Base-by-base conservation (phyloP, 2,113 vertebrate species). In the Anguilla rostrata region DNA sequence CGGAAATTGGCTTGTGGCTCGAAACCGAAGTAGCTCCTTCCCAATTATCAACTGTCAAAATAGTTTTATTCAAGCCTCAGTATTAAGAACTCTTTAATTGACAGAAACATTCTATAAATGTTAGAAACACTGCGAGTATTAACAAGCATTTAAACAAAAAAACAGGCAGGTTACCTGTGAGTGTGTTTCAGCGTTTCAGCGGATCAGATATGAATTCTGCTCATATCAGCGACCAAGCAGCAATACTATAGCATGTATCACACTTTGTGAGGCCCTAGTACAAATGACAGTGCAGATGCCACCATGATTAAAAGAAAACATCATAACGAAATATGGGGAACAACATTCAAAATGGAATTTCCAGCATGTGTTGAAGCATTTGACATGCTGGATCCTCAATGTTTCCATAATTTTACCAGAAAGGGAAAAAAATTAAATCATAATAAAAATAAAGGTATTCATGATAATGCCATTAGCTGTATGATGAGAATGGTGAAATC, bases 261-360 rank as follows among this genome's bases (percentile, higher is more conserved):
- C 66, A 84, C 75, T 57, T 7, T 83, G n/a, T 83, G 78, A 78
- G 81, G 66, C 53, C 20, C 63, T 20, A 46, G n/a, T n/a, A 41
- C 18, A 49, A 29, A 41, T 78, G 63, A n/a, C 63, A 60, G n/a
- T 49, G 49, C 43, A 34, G 60, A 83, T 83, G 43, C 82, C 80
- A 41, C 57, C 46, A 11, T 83, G 86, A 83, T 86, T 81, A 86
- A 83, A 86, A 82, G 86, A 83, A 83, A 75, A 83, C 26, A 83
- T 2, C 78, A 49, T 22, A 82, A 78, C 60, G 86, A 83, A 78
- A 81, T 63, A 39, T 86, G 81, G 66, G 83, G 86, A 83, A 39
- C 66, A 9, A 11, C 49, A 22, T 63, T 20, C 60, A 22, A 63
- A 63, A 63, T 5, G 2, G 20, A 22, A 63, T 22, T 63, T 63